A percentile compares a stretch with the other conserved stretches of the same genome.
These are phyloP conservation scores for Meles meles DNA, from an alignment of 2,113 vertebrate species.

Conservation along the genomic window DNA sequence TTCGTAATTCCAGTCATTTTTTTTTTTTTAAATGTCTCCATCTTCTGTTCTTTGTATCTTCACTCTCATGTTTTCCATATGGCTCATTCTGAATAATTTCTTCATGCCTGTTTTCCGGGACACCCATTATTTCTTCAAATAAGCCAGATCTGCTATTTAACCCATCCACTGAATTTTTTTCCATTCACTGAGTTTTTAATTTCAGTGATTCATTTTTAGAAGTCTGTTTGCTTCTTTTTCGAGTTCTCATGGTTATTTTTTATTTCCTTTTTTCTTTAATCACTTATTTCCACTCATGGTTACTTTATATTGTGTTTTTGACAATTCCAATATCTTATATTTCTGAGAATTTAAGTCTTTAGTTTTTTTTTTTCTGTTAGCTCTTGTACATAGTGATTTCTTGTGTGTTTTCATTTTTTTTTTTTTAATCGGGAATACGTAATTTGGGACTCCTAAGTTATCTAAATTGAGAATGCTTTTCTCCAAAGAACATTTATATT, in stretches of 20 bases:
- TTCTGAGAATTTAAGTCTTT: slow-evolving; percentile 3
- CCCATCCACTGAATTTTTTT: not conserved
- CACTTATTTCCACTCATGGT: not conserved
- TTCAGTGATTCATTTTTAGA: not conserved
- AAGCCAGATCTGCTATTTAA: not conserved
- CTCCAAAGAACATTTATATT: not conserved
- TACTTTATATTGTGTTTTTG: not conserved
- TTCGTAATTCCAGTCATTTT: not conserved
- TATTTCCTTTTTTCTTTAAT: not conserved
- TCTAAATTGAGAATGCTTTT: not conserved
- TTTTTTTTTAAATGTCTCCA: not conserved
- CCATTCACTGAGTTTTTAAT: not conserved
- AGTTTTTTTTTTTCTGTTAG: not conserved
- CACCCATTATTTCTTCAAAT: not conserved
- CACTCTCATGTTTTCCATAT: not conserved
- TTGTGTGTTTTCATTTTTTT: not conserved
- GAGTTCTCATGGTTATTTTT: not conserved
- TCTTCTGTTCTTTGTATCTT: not conserved
- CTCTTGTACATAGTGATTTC: not conserved
- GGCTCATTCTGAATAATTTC: not conserved
- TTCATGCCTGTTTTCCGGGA: not conserved
- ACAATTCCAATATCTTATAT: not conserved
- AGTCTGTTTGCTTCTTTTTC: not conserved
- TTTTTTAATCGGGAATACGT: not conserved
- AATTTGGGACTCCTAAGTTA: not conserved